Conservation (phyloP, 2,797 vertebrate genomes). For the Chaetodon trifasciatus region DNA sequence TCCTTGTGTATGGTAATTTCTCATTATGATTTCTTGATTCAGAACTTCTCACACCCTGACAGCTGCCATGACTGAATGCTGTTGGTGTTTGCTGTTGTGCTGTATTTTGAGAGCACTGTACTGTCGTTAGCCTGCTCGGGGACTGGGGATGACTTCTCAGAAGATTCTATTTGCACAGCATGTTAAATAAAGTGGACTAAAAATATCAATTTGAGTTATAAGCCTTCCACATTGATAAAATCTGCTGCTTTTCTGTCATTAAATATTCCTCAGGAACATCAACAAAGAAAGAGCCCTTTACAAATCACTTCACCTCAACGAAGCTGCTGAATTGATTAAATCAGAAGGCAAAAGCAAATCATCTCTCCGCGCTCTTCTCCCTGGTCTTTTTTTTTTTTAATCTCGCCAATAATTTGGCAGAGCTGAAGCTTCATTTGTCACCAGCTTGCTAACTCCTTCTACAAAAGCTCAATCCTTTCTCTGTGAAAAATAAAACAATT, state of each 20-base stretch:
- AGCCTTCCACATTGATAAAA: conserved; percentile 22
- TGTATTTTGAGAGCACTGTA: not conserved
- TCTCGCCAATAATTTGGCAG: conserved; percentile 11
- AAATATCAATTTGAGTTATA: conserved; percentile 23
- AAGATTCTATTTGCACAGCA: conserved; percentile 23
- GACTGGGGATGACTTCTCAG: conserved; percentile 13
- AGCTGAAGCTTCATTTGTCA: conserved; percentile 17
- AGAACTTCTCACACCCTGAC: conserved; percentile 56
- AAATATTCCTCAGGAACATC: conserved; percentile 9
- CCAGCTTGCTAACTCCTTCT: conserved; percentile 3
- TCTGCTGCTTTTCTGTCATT: conserved; percentile 11
- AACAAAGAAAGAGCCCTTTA: conserved; percentile 13
- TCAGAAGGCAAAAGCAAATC: conserved; percentile 22
- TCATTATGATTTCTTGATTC: conserved; percentile 70
- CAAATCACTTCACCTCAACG: conserved; percentile 13
- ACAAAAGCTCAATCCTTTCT: conserved; percentile 32
- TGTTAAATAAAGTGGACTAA: conserved; percentile 37
- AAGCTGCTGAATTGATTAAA: conserved; percentile 34
- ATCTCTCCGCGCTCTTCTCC: conserved; percentile 5
- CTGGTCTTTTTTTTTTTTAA: not conserved
- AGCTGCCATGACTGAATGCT: conserved; percentile 61
- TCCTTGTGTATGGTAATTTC: conserved; percentile 72
- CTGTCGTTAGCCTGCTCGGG: conserved; percentile 11
- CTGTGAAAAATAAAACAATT: conserved; percentile 22
- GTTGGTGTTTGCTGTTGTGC: conserved; percentile 30